Evolutionary conservation across 2,797 vertebrate species (phyloP).

Genomic region (Oophaga sylvatica): DNA sequence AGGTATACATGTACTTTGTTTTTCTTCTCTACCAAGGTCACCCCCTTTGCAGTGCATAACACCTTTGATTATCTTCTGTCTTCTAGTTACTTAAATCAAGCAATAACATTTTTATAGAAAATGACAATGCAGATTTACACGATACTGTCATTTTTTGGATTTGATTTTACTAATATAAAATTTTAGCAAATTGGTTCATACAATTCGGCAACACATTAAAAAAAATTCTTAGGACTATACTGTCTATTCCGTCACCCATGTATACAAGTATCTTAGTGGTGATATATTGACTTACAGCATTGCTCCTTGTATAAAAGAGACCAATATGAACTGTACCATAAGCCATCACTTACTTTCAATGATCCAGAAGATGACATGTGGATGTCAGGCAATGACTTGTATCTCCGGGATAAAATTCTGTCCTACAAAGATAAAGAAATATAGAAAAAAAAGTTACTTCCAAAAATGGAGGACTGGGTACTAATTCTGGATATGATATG

Average conservation of each 20-base stretch:
- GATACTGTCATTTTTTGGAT: too few relatives aligned
- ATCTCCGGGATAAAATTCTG: conserved; percentile 42
- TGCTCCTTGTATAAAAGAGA: not conserved
- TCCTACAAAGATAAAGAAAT: conserved; percentile 28
- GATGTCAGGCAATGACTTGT: conserved; percentile 52
- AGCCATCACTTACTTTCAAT: conserved; percentile 1
- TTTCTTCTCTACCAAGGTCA: too few relatives aligned
- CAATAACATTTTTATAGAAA: too few relatives aligned
- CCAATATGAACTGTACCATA: not conserved
- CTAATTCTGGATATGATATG: not conserved
- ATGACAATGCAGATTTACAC: too few relatives aligned
- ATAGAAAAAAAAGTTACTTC: not conserved
- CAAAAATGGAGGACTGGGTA: not conserved
- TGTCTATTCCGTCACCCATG: not conserved
- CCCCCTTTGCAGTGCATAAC: too few relatives aligned
- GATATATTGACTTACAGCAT: not conserved
- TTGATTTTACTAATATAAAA: too few relatives aligned
- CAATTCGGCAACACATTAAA: too few relatives aligned
- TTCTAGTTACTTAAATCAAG: too few relatives aligned
- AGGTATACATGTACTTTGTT: too few relatives aligned
- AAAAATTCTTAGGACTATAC: too few relatives aligned
- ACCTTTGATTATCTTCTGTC: too few relatives aligned
- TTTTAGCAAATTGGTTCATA: too few relatives aligned
- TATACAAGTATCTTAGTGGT: not conserved
- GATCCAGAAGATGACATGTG: not conserved